Base-by-base conservation (phyloP, 2,113 vertebrate genomes). In the Indicator maculatus region DNA sequence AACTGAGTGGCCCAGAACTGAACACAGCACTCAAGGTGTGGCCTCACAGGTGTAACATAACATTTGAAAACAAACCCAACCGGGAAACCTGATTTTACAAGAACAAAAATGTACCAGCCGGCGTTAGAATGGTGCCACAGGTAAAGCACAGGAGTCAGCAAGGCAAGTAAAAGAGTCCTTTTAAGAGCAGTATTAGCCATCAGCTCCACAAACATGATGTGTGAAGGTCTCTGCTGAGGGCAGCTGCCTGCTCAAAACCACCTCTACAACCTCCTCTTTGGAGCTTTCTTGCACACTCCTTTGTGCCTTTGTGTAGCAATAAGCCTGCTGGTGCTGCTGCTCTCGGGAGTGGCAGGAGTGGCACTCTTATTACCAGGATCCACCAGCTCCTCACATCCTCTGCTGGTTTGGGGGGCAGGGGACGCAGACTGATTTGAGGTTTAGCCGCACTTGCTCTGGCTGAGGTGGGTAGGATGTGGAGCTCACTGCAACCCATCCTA, bases 251-350 rank as follows among this genome's bases (percentile, higher is more conserved):
- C 82, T 90, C 56, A 65, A 80, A 89, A 79, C 86, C 77, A 72
- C 65, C 92, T 66, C 41, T 84, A 60, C 90, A 92, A 86, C 31
- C 53, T 92, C 73, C 17, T 78, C 64, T 85, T 66, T 21, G 47
- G 69, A 94, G 47, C 1, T 0, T 69, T 66, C n/a, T 78, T 65
- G 63, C 5, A 12, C 33, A 47, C 38, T 52, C 52, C 58, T 95
- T 93, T 93, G 89, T 95, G 90, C 86, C 65, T 93, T 91, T 94
- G 93, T 92, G 70, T 96, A 96, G 95, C 93, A 96, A 96, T 93
- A 45, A 96, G 86, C 63, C 39, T 79, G 28, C 73, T 74, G 58
- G 39, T 45, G 53, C 70, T 39, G 33, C 50, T 83, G 75, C 23
- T 92, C 81, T 85, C 27, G 7, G 83, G 53, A 80, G 74, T 17